Evolutionary conservation across 2,113 vertebrate genomes (phyloP).

Genomic region (Madoqua kirkii): DNA sequence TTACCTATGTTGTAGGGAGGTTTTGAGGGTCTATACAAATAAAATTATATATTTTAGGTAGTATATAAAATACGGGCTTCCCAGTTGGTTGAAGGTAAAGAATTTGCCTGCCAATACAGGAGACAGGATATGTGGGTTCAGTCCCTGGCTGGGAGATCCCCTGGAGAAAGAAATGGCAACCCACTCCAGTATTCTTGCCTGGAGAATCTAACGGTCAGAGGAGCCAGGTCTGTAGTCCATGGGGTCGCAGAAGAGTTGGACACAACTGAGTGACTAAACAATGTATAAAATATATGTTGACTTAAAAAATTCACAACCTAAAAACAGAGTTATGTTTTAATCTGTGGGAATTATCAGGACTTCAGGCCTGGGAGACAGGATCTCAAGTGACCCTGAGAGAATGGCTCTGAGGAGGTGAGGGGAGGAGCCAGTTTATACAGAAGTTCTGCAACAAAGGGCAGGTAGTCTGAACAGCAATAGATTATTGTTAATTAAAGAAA

Average conservation of each 20-base stretch:
- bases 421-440: neutral
- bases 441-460: neutral
- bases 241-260: neutral
- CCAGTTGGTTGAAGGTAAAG: neutral
- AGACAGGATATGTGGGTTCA: neutral
- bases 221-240: neutral
- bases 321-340: neutral
- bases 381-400: neutral
- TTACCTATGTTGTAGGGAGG: neutral
- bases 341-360: neutral
- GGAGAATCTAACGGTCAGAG: neutral
- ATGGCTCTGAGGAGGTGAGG: neutral
- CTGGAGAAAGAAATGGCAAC: neutral
- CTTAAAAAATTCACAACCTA: neutral
- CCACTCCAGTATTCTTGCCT: neutral
- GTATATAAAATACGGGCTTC: neutral
- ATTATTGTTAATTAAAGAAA: neutral
- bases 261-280: neutral
- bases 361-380: neutral
- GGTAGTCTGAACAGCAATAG: neutral
- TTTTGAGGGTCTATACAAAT: neutral
- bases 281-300: neutral
- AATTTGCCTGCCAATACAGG: neutral
- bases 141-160: neutral
- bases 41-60: neutral